Base-by-base conservation (phyloP, 2,888 invertebrate genomes). In the Volucella zonaria region DNA sequence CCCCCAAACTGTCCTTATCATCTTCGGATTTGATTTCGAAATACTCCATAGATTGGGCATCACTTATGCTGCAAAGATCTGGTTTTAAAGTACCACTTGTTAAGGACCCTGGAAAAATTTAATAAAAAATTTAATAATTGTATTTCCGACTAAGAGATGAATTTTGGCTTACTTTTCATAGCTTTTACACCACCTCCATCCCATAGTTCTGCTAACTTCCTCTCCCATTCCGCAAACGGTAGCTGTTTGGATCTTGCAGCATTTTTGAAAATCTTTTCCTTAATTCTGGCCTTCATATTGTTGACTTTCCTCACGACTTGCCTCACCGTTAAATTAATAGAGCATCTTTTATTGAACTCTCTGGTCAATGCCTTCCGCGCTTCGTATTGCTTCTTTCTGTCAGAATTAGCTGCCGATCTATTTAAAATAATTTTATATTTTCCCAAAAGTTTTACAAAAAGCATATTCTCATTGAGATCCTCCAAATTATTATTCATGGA, bases 301-400 rank as follows among this genome's bases (percentile, higher is more conserved):
- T 52, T 49, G 2, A 77, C 11, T 77, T 70, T 77, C 8, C 31
- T 47, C 47, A 67, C 59, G 61, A 76, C 38, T 61, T 76, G 67
- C 59, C 51, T 42, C 1, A 45, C 31, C 23, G 76, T 52, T 9
- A 76, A 68, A 38, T 76, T 61, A 6, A 43, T 61, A n/a, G 52
- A 10, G 43, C 67, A 68, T 38, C 45, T 52, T n/a, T 15, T 15
- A 6, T 76, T 76, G 31, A 45, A 76, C 40, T n/a, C 59, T 8
- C 14, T 52, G 9, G 45, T 43, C 2, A 76, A 12, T 10, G 51
- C 59, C 38, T n/a, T 38, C 1, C 58, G 49, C 3, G 59, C 59
- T 68, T 14, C 51, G 2, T 11, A 23, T 45, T 51, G 31, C 6
- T 31, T 31, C 31, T 31, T 31, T 6, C 31, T 31, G 6, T 31